Base-by-base conservation (phyloP, 2,797 vertebrate genomes). In the Danio aesculapii region DNA sequence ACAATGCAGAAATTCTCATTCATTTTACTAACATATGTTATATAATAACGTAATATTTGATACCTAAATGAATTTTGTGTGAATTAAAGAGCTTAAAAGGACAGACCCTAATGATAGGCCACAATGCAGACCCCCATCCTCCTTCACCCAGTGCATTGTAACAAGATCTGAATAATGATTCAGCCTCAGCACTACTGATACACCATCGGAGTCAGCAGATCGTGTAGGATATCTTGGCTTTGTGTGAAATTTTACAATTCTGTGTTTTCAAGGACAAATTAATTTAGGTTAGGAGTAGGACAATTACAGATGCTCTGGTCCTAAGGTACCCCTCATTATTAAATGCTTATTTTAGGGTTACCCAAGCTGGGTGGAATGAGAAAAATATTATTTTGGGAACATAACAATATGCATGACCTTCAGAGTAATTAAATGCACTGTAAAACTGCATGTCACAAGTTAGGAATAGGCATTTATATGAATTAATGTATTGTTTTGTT, bases 151-250 rank as follows among this genome's bases (percentile, higher is more conserved):
- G 41, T 47, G 50, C 58, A 8, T 73, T 81, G 70, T 66, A 67
- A 67, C 44, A 58, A 67, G 17, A 79, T 59, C 53, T 50, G 43
- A 74, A 66, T 43, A 64, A 63, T 81, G 30, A 52, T 59, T 75
- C 53, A 59, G 16, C 6, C 52, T 43, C 5, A 64, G 73, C 73
- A 41, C 30, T 21, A 53, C 57, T 12, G 57, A 71, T 70, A 11
- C 8, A 70, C 13, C n/a, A 50, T 39, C 21, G 19, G 8, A 62
- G 30, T 71, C 41, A 39, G 19, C 68, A 30, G 46, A 59, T 79
- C 6, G 59, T 39, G 30, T 30, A 30, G 30, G 30, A 30, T 30
- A 30, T 30, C 3, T 30, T 30, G 30, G 30, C 41, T 9, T 49
- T 7, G 11, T 21, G 43, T 61, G 3, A n/a, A 46, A 14, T 68